A percentile compares a stretch with the other conserved stretches of the same genome.
phyloP scores from a whole-genome alignment of 2,113 vertebrate species.

The Hipposideros armiger region DNA sequence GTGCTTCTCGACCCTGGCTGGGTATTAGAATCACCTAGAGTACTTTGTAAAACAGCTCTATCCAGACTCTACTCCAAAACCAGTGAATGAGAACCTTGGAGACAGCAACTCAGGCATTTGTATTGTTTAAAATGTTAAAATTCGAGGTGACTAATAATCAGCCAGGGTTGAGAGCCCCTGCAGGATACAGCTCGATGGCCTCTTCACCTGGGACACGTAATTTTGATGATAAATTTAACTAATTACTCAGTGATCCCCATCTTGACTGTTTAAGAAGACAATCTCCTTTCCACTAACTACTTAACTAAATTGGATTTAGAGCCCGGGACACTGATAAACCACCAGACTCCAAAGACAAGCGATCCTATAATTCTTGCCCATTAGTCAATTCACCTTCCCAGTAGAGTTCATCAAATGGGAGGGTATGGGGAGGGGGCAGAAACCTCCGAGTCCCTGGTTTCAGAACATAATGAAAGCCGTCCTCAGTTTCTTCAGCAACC shows the following conservation, averaged over 20 bases:
- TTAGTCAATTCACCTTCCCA: background rate
- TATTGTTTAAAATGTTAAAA: constrained; percentile 62
- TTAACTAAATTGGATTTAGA: constrained; percentile 73
- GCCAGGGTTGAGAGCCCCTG: constrained; percentile 31
- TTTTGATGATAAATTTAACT: constrained; percentile 78
- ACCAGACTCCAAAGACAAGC: constrained; percentile 67
- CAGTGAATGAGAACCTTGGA: background rate
- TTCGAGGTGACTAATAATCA: constrained; percentile 27
- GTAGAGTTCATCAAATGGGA: background rate
- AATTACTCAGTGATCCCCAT: constrained; percentile 68
- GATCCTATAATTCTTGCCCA: constrained; percentile 28
- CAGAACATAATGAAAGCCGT: constrained; percentile 59
- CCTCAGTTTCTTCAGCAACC: background rate
- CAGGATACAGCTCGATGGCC: constrained; percentile 39
- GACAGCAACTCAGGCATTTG: background rate
- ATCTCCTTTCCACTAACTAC: constrained; percentile 46
- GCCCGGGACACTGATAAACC: constrained; percentile 61
- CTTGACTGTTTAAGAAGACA: constrained; percentile 58
- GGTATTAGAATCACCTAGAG: background rate
- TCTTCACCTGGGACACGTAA: constrained; percentile 60
- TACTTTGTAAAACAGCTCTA: background rate
- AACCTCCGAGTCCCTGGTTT: background rate
- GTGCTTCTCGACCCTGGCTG: background rate
- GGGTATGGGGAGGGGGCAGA: background rate
- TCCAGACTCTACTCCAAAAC: background rate